These are phyloP conservation scores for Nesometra sesokonis DNA, from an alignment of 35 echinoderm and acorn worm species.

Conservation along the genomic window DNA sequence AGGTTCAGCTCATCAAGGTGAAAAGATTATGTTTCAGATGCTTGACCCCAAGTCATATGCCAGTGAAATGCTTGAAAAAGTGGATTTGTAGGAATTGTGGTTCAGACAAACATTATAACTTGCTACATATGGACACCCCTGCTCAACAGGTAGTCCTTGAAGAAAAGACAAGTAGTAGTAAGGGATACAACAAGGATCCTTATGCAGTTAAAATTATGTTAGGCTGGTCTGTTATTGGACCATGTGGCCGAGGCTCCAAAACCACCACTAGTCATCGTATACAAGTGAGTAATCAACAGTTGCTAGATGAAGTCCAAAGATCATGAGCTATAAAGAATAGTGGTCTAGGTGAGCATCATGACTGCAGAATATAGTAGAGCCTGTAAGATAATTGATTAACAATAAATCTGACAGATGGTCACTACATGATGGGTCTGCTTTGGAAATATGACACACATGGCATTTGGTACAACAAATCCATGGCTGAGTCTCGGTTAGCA, in stretches of 20 bases:
- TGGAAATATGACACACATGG: slow-evolving; percentile 21
- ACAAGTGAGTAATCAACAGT: neutral
- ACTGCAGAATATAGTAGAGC: slow-evolving; percentile 23
- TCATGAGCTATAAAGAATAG: slow-evolving; percentile 40
- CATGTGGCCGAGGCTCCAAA: neutral
- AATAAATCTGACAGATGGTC: slow-evolving; percentile 2
- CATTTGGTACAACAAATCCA: slow-evolving; percentile 6
- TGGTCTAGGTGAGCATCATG: slow-evolving; percentile 14
- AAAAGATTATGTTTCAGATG: no score
- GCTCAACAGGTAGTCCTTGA: no score
- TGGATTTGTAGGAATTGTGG: slow-evolving; percentile 7
- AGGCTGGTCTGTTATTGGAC: slow-evolving; percentile 12
- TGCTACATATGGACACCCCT: no score
- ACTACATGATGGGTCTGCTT: slow-evolving; percentile 32
- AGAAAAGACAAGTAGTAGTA: neutral
- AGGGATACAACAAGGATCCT: neutral
- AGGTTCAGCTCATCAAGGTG: no score
- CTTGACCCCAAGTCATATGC: neutral
- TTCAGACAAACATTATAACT: slow-evolving; percentile 3
- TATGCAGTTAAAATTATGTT: slow-evolving; percentile 16
- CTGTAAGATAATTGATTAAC: slow-evolving; percentile 23
- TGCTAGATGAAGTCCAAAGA: neutral
- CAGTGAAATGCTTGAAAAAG: neutral
- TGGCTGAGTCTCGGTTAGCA: slow-evolving; percentile 18
- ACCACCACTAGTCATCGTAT: neutral